Percentiles rank a stretch among this genome's conserved stretches.
These are phyloP conservation scores for Conopomorpha cramerella DNA, from an alignment of 1,140 invertebrate species.

Conservation along the genomic window DNA sequence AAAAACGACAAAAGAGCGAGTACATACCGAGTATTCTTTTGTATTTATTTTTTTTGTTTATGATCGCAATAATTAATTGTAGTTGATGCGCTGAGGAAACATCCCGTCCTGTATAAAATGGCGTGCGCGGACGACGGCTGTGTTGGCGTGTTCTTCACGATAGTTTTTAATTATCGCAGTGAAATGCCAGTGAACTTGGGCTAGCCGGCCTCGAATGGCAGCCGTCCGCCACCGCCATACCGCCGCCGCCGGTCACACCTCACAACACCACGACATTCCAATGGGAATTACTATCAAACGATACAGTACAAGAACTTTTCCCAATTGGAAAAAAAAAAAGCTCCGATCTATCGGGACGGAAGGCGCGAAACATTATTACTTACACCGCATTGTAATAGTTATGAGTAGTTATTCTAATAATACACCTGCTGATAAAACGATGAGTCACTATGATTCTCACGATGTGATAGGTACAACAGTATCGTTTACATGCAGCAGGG, in stretches of 20 bases:
- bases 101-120: constrained; percentile 39
- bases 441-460: constrained; percentile 47
- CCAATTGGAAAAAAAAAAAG: too few relatives aligned
- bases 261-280: constrained; percentile 26
- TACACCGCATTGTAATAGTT: too few relatives aligned
- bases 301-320: too few relatives aligned
- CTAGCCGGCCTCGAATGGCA: constrained; percentile 36
- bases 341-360: too few relatives aligned
- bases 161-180: constrained; percentile 57
- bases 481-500: constrained; percentile 48
- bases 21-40: too few relatives aligned
- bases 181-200: constrained; percentile 59
- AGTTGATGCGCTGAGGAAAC: constrained; percentile 7
- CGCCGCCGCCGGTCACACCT: constrained; percentile 50
- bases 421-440: constrained; percentile 10
- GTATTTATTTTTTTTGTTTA: too few relatives aligned
- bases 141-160: constrained; percentile 46
- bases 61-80: too few relatives aligned
- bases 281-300: constrained; percentile 5
- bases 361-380: too few relatives aligned
- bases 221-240: constrained; percentile 20
- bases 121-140: constrained; percentile 25
- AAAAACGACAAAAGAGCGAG: too few relatives aligned
- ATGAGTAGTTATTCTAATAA: not conserved
- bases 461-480: constrained; percentile 20